Percentiles rank a stretch among this genome's conserved stretches.
Evolutionary conservation across 2,797 vertebrate genomes (phyloP).

Genomic region (Hydrocynus forskahlii): DNA sequence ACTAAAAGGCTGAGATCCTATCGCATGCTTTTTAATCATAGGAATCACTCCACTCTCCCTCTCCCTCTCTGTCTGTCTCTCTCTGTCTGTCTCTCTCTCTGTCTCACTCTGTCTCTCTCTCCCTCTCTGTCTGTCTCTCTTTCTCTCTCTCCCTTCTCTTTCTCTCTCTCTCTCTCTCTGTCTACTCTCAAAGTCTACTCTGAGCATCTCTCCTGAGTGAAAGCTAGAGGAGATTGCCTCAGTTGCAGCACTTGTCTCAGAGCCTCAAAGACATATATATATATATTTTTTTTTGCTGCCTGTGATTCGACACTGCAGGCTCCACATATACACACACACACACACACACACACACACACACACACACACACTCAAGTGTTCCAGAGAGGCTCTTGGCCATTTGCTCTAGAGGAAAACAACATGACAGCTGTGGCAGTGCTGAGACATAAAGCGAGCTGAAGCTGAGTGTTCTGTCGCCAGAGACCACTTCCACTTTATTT

Average conservation of each 20-base stretch:
- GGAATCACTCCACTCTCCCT: background rate
- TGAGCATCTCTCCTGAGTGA: background rate
- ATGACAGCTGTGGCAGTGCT: conserved; percentile 34
- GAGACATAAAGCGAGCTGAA: conserved; percentile 27
- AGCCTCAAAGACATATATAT: conserved; percentile 12
- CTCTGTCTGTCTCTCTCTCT: background rate
- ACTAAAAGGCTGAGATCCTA: background rate
- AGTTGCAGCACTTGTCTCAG: conserved; percentile 46
- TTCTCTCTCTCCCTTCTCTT: background rate
- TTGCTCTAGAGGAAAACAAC: conserved; percentile 28
- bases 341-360: background rate
- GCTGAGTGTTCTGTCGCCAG: background rate
- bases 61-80: background rate
- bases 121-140: background rate
- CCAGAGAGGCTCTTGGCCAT: conserved; percentile 22
- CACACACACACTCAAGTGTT: background rate
- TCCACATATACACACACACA: too few species aligned
- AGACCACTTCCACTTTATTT: conserved; percentile 15
- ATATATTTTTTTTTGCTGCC: background rate
- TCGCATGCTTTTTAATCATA: background rate
- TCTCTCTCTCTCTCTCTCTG: background rate
- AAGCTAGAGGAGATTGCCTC: conserved; percentile 42
- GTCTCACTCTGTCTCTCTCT: background rate
- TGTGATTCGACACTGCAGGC: background rate
- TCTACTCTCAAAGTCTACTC: conserved; percentile 1